Conservation (phyloP, 2,113 vertebrate species). For the Pseudonaja textilis region DNA sequence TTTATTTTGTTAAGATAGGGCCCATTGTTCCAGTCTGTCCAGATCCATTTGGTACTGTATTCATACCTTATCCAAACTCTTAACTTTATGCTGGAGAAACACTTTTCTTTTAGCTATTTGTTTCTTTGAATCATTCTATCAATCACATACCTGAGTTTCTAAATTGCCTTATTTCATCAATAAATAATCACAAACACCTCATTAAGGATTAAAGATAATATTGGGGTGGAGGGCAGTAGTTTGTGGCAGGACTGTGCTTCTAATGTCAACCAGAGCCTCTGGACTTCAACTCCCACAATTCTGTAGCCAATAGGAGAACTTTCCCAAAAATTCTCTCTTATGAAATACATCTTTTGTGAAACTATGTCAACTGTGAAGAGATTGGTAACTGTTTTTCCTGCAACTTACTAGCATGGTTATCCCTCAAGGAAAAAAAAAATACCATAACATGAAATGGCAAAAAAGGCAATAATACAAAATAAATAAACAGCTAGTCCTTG, state of each 20-base stretch:
- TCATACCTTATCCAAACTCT: not conserved
- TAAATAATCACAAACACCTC: not conserved
- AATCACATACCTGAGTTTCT: not conserved
- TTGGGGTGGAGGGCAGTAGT: not conserved
- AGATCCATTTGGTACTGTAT: not conserved
- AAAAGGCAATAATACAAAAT: not conserved
- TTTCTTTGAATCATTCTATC: not conserved
- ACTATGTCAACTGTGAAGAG: not conserved
- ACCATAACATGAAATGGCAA: not conserved
- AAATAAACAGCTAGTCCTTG: not conserved
- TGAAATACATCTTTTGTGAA: not conserved
- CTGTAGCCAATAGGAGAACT: not conserved
- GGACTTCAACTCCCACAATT: not conserved
- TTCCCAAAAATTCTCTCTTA: not conserved
- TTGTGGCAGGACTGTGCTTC: not conserved
- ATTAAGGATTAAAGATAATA: not conserved
- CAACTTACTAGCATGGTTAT: not conserved
- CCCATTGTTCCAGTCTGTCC: no score
- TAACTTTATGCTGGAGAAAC: not conserved
- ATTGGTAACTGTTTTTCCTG: not conserved
- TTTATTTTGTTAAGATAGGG: no score
- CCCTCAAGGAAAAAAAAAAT: not conserved
- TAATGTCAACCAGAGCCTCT: not conserved
- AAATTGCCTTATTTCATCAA: not conserved
- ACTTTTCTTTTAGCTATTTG: not conserved